Conservation (phyloP, 35 echinoderm and acorn worm species). For the Acanthaster planci region DNA sequence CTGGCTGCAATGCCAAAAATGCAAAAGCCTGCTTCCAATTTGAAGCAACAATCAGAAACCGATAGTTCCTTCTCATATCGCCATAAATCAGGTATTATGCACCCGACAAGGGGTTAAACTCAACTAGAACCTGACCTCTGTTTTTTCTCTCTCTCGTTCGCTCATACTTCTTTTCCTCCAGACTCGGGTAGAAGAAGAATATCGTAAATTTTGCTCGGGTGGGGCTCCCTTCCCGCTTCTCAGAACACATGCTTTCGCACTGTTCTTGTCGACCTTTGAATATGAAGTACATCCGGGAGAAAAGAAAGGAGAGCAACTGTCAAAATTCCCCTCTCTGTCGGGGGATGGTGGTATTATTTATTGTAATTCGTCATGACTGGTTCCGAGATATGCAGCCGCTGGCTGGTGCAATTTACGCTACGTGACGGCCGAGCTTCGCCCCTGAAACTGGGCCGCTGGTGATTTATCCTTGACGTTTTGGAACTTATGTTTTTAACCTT, state of each 20-base stretch:
- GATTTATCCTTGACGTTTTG: constrained; percentile 15
- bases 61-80: no score
- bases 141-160: no score
- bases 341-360: not conserved
- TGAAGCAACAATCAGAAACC: no score
- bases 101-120: no score
- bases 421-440: not conserved
- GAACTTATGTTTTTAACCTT: constrained; percentile 32
- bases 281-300: not conserved
- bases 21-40: no score
- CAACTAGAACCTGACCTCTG: no score
- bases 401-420: not conserved
- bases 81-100: no score
- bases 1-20: no score
- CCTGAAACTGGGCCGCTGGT: not conserved
- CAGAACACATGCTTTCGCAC: constrained; percentile 19
- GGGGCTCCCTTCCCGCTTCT: not conserved
- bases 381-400: not conserved
- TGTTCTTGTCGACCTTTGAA: constrained; percentile 19
- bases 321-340: not conserved
- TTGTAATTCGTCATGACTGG: not conserved
- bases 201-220: no score
- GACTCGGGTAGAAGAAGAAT: no score
- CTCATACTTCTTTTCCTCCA: no score
- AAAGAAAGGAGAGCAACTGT: not conserved